Conservation (phyloP, 2,113 vertebrate species). For the Alces alces region DNA sequence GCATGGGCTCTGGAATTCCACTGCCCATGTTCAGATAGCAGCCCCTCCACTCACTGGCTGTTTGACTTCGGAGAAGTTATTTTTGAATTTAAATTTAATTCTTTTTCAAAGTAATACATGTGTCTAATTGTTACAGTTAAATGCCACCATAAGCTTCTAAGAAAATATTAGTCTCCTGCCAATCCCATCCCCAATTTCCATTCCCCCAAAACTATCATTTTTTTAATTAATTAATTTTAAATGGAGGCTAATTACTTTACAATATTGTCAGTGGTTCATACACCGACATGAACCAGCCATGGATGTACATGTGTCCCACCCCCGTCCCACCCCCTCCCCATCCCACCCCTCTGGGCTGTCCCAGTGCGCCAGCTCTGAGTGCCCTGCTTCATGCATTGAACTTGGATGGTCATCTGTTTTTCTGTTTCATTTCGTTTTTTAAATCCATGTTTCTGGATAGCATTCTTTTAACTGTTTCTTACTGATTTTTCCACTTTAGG, state of each 20-base stretch:
- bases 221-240: neutral
- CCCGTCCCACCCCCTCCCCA: neutral
- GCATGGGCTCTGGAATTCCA: neutral
- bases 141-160: neutral
- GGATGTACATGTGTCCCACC: neutral
- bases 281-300: neutral
- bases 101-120: neutral
- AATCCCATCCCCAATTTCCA: neutral
- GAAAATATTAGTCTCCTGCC: neutral
- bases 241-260: neutral
- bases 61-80: neutral
- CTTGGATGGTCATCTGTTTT: neutral
- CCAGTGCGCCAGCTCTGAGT: neutral
- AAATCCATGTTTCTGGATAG: neutral
- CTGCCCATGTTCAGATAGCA: neutral
- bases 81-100: constrained; percentile 2
- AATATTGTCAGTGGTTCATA: neutral
- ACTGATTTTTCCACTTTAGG: neutral
- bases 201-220: neutral
- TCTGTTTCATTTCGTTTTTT: neutral
- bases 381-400: neutral
- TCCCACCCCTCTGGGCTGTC: neutral
- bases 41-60: neutral
- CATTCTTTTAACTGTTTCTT: neutral
- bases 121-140: neutral